phyloP scores from a whole-genome alignment of 2,113 vertebrate species.

The Spea multiplicata region DNA sequence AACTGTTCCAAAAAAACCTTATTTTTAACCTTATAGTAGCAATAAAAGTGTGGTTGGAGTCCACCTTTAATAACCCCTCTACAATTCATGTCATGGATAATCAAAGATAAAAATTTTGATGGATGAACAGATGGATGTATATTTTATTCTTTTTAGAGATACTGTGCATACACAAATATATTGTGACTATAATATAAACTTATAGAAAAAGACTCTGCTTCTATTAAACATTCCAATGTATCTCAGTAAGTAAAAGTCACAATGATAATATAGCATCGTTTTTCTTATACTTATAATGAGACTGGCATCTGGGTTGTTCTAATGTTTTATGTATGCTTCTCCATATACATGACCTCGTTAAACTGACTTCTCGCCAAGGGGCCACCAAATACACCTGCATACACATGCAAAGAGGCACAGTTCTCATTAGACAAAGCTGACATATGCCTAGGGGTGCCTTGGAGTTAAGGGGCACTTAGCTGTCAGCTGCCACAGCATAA shows the following conservation, averaged over 20 bases:
- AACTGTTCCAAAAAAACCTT: no score
- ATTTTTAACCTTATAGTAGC: no score
- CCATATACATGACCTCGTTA: not conserved
- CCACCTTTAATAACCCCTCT: no score
- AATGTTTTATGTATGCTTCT: not conserved
- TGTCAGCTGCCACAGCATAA: not conserved
- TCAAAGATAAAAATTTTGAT: no score
- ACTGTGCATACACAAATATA: no score
- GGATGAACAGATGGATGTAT: no score
- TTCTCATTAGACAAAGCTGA: not conserved
- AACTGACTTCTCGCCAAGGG: not conserved
- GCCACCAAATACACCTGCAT: not conserved
- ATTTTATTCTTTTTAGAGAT: no score
- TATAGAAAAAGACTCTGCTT: no score
- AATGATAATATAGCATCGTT: not conserved
- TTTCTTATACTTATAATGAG: not conserved
- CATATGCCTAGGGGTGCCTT: not conserved
- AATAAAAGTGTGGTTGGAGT: no score
- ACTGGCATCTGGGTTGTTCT: not conserved
- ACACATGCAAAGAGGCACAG: not conserved
- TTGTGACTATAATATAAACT: no score
- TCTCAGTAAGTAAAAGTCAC: not conserved
- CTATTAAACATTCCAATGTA: no score
- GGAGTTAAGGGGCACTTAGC: not conserved
- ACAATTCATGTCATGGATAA: no score